phyloP scores from a whole-genome alignment of 2,888 invertebrate genomes.

The Acanthosepion esculentum region DNA sequence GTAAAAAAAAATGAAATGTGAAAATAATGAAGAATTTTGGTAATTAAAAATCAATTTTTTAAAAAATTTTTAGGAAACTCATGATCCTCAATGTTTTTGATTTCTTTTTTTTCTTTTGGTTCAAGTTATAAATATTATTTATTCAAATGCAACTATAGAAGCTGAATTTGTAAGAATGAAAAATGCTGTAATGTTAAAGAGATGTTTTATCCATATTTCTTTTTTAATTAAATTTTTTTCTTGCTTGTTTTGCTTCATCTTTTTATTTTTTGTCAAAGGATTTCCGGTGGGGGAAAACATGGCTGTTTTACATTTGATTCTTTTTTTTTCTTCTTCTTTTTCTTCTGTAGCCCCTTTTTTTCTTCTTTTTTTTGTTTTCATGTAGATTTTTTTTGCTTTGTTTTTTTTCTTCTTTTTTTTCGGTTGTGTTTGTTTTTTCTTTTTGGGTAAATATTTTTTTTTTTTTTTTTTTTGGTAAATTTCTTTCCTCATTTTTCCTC shows the following conservation, averaged over 20 bases:
- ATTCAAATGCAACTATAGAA: conserved; percentile 38
- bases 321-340: neutral
- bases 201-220: conserved; percentile 25
- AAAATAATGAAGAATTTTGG: conserved; percentile 8
- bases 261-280: neutral
- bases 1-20: conserved; percentile 38
- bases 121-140: conserved; percentile 38
- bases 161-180: conserved; percentile 46
- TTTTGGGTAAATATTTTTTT: neutral
- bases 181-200: conserved; percentile 4
- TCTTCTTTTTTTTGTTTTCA: neutral
- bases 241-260: neutral
- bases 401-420: neutral
- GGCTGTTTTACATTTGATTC: neutral
- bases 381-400: neutral
- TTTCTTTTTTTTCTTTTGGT: neutral
- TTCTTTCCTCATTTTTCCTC: conserved; percentile 33
- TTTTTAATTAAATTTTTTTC: neutral
- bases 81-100: neutral
- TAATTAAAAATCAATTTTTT: neutral
- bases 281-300: conserved; percentile 16
- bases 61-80: conserved; percentile 23
- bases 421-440: neutral
- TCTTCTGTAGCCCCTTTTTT: neutral
- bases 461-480: neutral